Evolutionary conservation across 2,888 invertebrate genomes (phyloP).

Genomic region (Spisula solida): DNA sequence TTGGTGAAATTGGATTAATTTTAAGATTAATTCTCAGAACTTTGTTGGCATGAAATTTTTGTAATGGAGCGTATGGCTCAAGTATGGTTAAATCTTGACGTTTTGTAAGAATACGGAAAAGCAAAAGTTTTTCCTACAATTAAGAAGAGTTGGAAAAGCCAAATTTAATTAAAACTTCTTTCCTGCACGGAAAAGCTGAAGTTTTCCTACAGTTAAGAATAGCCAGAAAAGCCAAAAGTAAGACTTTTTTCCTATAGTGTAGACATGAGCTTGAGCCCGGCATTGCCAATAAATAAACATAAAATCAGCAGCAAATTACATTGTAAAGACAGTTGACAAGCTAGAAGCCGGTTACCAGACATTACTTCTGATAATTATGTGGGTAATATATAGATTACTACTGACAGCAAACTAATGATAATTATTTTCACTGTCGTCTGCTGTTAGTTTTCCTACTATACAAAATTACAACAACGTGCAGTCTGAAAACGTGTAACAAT

Average conservation of each 20-base stretch:
- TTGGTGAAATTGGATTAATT: not conserved
- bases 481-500: not conserved
- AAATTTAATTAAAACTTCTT: too few relatives aligned
- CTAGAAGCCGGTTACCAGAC: not conserved
- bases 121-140: not conserved
- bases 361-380: conserved; percentile 6
- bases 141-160: too few relatives aligned
- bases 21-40: not conserved
- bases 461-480: not conserved
- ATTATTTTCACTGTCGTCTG: conserved; percentile 10
- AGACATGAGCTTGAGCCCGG: not conserved
- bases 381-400: conserved; percentile 12
- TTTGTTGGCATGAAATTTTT: not conserved
- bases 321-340: not conserved
- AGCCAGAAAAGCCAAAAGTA: not conserved
- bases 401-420: conserved; percentile 9
- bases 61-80: not conserved
- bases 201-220: too few relatives aligned
- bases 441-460: not conserved
- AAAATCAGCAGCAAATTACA: conserved; percentile 6
- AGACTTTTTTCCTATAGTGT: not conserved
- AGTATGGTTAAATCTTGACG: not conserved
- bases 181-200: too few relatives aligned
- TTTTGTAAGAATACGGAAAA: not conserved
- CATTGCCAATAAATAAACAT: not conserved